Evolutionary conservation across 2,888 invertebrate species (phyloP), one percentile per base, ranked within the genome.

Genomic region (Chironomus tentans): DNA sequence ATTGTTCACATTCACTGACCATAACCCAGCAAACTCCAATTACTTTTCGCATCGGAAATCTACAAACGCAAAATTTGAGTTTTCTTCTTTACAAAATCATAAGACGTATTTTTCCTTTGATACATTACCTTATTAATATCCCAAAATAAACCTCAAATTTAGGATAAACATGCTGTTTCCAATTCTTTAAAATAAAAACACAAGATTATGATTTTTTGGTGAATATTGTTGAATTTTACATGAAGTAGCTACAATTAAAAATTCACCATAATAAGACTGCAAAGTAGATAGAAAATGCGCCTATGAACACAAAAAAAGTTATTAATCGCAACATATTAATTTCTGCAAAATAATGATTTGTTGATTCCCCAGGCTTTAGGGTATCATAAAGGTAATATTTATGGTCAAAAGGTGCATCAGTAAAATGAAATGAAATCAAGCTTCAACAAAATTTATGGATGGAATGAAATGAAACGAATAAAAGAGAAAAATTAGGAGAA

Each of bases 351-450:
- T 6, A 65, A 65, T 65, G 65, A 65, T 65, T 65, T 65, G 65
- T 65, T 6, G 65, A 65, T 65, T 65, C 65, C 13, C 24, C 13
- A 65, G 2, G 65, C 22, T 21, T 65, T 21, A 24, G 12, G 65
- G 65, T 68, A 73, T 73, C 62, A 56, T 71, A 38, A 73, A 73
- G 50, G 62, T 18, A 46, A 56, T 24, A 73, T 73, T 73, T 73
- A 73, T 73, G 73, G 73, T 73, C 73, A 46, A 73, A 73, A 73
- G 73, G 73, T 73, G 73, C 73, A 73, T 46, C 15, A 28, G 28
- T 24, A 61, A 46, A 56, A 65, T 22, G 10, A 24, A 65, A 62
- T 10, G 18, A 71, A 71, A 50, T 56, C 22, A 71, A 56, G 28
- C 47, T 22, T 70, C 46, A 70, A 68, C 22, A 15, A 28, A 68